Evolutionary conservation across 2,113 vertebrate genomes (phyloP).

Genomic region (Alligator sinensis): DNA sequence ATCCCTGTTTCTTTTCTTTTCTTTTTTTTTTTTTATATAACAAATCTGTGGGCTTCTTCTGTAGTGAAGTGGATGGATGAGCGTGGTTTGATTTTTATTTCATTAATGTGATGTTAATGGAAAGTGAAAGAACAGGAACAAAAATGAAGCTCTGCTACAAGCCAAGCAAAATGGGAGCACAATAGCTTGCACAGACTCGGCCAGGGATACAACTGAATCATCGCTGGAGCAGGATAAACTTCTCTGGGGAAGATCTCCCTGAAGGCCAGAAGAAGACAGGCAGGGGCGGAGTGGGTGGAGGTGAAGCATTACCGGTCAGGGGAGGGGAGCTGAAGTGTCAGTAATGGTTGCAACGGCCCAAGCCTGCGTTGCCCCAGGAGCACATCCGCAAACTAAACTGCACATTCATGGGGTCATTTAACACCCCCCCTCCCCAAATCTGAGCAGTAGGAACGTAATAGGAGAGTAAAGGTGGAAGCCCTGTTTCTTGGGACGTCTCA

Average conservation of each 20-base stretch:
- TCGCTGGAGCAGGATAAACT: not conserved
- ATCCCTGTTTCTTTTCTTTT: not conserved
- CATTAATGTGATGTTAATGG: conserved; percentile 58
- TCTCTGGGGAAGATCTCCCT: not conserved
- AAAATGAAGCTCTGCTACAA: not conserved
- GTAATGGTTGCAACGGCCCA: rapidly evolving
- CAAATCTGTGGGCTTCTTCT: conserved; percentile 54
- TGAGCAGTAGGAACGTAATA: not conserved
- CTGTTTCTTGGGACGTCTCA: not conserved
- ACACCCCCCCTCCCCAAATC: rapidly evolving
- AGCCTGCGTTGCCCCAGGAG: not conserved
- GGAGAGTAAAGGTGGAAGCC: not conserved
- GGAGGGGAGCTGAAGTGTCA: not conserved
- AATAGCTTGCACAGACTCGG: not conserved
- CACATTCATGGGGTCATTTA: not conserved
- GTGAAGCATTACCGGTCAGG: not conserved
- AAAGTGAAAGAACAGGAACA: conserved; percentile 50
- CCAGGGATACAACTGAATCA: rapidly evolving
- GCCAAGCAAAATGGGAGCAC: not conserved
- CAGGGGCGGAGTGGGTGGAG: rapidly evolving
- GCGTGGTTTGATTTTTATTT: conserved; percentile 30
- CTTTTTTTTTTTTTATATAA: conserved; percentile 50
- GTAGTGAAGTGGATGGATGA: conserved; percentile 16
- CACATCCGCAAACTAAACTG: not conserved
- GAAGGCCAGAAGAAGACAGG: not conserved